Evolutionary conservation across 2,888 invertebrate genomes (phyloP).

Genomic region (Chironomus tentans): DNA sequence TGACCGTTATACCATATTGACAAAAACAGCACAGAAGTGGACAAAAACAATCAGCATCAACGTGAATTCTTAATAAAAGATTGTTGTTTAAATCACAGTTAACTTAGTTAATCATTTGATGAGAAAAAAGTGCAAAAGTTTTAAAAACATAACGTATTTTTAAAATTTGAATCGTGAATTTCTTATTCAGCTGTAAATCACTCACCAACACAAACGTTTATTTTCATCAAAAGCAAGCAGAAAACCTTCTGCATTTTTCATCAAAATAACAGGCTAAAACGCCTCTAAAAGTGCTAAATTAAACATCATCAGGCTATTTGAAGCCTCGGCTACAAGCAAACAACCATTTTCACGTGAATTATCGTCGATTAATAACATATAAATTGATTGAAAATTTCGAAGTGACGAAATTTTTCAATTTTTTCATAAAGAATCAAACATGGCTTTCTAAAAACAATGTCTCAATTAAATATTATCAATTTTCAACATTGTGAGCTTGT

Average conservation of each 20-base stretch:
- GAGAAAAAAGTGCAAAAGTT: no score
- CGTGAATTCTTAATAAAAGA: no score
- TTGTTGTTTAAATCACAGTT: no score
- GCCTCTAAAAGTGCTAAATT: neutral
- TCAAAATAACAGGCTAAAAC: neutral
- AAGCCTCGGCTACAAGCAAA: neutral
- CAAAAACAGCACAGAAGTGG: no score
- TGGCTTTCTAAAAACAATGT: constrained; percentile 13
- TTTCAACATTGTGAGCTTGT: neutral
- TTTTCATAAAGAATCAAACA: constrained; percentile 9
- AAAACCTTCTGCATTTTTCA: neutral
- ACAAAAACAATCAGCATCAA: no score
- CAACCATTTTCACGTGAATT: neutral
- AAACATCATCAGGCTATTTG: neutral
- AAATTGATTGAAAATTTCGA: constrained; percentile 9
- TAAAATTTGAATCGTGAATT: no score
- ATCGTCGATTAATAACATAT: neutral
- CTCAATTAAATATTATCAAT: neutral
- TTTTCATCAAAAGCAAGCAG: neutral
- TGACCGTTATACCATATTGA: no score
- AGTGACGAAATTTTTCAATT: constrained; percentile 13
- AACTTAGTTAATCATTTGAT: no score
- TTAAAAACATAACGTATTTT: no score
- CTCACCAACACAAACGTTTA: no score
- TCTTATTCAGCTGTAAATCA: no score